Percentiles rank a stretch among this genome's conserved stretches.
Conservation (phyloP, 1,140 invertebrate genomes). For the Drosophila mayri region DNA sequence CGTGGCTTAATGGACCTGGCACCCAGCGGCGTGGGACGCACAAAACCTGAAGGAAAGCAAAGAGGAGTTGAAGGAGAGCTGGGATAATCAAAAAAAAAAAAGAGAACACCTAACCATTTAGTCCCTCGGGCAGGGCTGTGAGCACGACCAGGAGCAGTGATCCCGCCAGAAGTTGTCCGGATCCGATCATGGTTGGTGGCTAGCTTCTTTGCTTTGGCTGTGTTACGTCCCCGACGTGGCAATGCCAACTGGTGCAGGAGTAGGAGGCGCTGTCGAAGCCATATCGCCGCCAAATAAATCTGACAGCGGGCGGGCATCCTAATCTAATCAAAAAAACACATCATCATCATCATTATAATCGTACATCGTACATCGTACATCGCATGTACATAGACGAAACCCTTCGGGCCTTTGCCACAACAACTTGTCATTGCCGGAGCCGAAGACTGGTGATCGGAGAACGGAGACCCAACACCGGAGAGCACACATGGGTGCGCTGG, state of each 20-base stretch:
- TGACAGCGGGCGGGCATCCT: conserved; percentile 32
- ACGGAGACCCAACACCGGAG: background rate
- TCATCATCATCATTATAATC: background rate
- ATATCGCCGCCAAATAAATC: conserved; percentile 43
- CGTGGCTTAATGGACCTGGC: conserved; percentile 31
- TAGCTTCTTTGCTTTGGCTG: background rate
- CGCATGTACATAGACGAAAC: conserved; percentile 6
- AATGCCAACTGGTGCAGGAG: conserved; percentile 33
- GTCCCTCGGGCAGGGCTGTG: background rate
- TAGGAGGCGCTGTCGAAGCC: background rate
- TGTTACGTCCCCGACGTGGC: conserved; percentile 41
- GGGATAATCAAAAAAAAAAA: background rate
- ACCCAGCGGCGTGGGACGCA: background rate
- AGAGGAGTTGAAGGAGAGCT: background rate
- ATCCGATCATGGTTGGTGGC: conserved; percentile 9
- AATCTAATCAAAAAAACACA: conserved; percentile 48
- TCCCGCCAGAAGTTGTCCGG: conserved; percentile 2
- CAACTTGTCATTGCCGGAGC: conserved; percentile 20
- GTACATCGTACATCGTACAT: conserved; percentile 6
- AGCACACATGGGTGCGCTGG: background rate
- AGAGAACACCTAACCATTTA: conserved; percentile 2
- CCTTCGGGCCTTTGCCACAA: background rate
- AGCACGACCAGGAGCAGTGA: conserved; percentile 7
- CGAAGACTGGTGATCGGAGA: conserved; percentile 2
- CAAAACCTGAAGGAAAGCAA: background rate